Evolutionary conservation across 2,113 vertebrate genomes (phyloP).

Genomic region (Chunga burmeisteri): DNA sequence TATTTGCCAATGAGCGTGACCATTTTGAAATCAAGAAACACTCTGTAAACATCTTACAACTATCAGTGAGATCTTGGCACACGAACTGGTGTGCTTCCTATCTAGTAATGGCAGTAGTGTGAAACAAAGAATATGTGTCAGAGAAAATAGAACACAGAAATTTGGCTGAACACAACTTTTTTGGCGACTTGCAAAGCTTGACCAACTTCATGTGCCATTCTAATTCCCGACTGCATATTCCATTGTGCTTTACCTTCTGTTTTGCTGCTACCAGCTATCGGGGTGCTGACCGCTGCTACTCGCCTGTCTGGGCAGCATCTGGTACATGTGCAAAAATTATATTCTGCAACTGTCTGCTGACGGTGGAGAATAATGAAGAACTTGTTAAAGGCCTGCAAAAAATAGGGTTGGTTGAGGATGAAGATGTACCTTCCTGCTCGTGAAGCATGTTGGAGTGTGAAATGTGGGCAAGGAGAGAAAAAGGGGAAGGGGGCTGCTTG

Average conservation of each 20-base stretch:
- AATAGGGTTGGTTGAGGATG: neutral
- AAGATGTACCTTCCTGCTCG: fast-evolving
- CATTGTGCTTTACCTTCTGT: neutral
- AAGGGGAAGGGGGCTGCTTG: neutral
- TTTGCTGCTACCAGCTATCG: neutral
- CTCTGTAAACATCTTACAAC: neutral
- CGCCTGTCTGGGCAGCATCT: neutral
- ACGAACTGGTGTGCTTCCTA: neutral
- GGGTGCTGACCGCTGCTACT: neutral
- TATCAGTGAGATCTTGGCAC: neutral
- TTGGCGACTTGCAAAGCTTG: neutral
- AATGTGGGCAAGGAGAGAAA: fast-evolving
- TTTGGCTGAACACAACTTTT: neutral
- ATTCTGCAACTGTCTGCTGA: neutral
- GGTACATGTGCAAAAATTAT: neutral
- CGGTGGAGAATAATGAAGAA: neutral
- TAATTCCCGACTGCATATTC: fast-evolving
- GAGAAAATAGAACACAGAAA: neutral
- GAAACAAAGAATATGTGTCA: neutral
- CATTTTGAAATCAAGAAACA: neutral
- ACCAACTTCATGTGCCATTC: fast-evolving
- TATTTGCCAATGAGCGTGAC: neutral
- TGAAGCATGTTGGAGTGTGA: fast-evolving
- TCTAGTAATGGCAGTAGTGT: neutral
- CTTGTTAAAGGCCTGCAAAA: neutral